Conservation (phyloP, 1,140 invertebrate species). For the Aphis craccivora region DNA sequence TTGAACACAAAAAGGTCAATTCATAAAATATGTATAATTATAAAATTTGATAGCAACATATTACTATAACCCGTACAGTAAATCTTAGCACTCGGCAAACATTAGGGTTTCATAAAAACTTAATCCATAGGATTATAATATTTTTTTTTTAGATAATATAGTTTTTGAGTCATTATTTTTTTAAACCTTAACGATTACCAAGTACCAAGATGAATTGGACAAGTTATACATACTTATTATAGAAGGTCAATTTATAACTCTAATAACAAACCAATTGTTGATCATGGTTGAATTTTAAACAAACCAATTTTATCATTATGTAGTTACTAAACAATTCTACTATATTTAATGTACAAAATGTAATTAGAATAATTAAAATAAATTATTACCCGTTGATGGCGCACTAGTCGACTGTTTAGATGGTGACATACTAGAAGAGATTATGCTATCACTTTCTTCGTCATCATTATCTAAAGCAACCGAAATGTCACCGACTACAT, state of each 20-base stretch:
- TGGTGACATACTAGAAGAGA: conserved; percentile 53
- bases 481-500: conserved; percentile 50
- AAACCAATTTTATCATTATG: neutral
- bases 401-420: conserved; percentile 37
- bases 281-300: neutral
- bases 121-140: no score
- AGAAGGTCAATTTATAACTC: neutral
- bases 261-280: no score
- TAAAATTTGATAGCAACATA: neutral
- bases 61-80: neutral
- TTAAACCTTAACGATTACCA: no score
- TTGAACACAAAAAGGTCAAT: neutral
- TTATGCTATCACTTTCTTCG: conserved; percentile 55
- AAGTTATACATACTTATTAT: neutral
- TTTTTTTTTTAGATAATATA: no score
- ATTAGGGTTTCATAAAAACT: no score
- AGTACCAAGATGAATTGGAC: no score
- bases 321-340: neutral
- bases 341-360: neutral
- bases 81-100: no score
- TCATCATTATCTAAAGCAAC: conserved; percentile 50
- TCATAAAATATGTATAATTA: neutral
- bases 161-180: no score
- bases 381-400: conserved; percentile 34
- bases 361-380: neutral